Conservation (phyloP, 2,113 vertebrate species). For the Callorhinus ursinus region DNA sequence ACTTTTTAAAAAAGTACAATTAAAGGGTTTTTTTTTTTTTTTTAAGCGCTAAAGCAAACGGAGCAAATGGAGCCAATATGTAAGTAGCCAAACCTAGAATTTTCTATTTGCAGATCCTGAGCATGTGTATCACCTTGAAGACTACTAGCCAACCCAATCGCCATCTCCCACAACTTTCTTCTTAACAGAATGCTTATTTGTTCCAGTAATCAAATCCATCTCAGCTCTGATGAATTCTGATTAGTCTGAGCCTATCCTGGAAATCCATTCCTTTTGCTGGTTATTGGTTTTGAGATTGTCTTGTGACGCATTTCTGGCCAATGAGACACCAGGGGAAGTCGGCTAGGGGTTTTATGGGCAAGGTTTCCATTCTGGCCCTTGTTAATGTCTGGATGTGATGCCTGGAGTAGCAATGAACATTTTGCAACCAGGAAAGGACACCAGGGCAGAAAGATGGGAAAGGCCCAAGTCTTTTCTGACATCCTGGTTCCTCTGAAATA, state of each 20-base stretch:
- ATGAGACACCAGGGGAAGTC: background rate
- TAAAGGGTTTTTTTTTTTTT: background rate
- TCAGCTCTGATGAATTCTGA: background rate
- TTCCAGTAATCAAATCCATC: background rate
- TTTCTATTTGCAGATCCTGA: background rate
- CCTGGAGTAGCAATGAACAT: background rate
- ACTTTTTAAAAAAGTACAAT: background rate
- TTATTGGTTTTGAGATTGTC: background rate
- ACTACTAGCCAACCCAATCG: background rate
- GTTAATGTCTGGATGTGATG: background rate
- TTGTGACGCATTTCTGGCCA: background rate
- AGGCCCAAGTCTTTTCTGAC: background rate
- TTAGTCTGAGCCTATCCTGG: background rate
- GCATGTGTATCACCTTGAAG: background rate
- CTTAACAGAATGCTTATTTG: background rate
- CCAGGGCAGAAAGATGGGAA: background rate
- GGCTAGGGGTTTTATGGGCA: background rate
- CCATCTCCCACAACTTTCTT: background rate
- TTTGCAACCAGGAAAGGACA: background rate
- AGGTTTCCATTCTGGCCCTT: background rate
- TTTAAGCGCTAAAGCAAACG: background rate
- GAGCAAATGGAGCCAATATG: background rate
- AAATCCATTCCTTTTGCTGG: background rate
- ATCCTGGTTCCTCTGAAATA: background rate
- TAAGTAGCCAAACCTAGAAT: background rate